phyloP scores from a whole-genome alignment of 1,140 invertebrate genomes.

The Sitophilus oryzae region DNA sequence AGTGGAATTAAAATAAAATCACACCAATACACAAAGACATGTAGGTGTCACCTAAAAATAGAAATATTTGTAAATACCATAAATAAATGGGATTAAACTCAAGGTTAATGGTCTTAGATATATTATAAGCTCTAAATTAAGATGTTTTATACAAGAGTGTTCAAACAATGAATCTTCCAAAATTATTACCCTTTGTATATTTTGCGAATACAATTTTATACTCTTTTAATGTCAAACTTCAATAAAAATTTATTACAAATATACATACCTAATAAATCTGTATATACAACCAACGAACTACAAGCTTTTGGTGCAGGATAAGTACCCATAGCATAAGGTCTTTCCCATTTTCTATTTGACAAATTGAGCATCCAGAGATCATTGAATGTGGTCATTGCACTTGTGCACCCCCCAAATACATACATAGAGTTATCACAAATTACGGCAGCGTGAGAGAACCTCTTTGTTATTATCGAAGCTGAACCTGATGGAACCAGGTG shows the following conservation, averaged over 20 bases:
- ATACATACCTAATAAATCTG: constrained; percentile 52
- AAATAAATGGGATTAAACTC: background rate
- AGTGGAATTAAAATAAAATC: too few species aligned
- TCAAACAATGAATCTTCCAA: background rate
- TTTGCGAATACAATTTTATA: too few species aligned
- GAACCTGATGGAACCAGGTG: constrained; percentile 50
- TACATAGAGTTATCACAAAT: constrained; percentile 82
- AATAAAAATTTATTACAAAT: too few species aligned
- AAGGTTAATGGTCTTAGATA: background rate
- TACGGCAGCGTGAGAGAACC: constrained; percentile 89
- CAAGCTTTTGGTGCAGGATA: constrained; percentile 96
- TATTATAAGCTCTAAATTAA: background rate
- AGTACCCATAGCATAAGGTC: constrained; percentile 73
- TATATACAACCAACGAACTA: constrained; percentile 81
- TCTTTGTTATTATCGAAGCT: constrained; percentile 70
- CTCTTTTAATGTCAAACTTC: too few species aligned
- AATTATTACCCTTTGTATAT: too few species aligned
- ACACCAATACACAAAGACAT: too few species aligned
- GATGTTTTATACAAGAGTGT: background rate
- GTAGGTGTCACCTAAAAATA: background rate
- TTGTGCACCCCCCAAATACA: constrained; percentile 94
- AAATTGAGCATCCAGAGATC: constrained; percentile 94
- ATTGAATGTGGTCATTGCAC: constrained; percentile 91
- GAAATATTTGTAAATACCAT: background rate
- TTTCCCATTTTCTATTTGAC: constrained; percentile 73